Evolutionary conservation across 2,888 invertebrate genomes (phyloP).

Genomic region (Sericinus montela): DNA sequence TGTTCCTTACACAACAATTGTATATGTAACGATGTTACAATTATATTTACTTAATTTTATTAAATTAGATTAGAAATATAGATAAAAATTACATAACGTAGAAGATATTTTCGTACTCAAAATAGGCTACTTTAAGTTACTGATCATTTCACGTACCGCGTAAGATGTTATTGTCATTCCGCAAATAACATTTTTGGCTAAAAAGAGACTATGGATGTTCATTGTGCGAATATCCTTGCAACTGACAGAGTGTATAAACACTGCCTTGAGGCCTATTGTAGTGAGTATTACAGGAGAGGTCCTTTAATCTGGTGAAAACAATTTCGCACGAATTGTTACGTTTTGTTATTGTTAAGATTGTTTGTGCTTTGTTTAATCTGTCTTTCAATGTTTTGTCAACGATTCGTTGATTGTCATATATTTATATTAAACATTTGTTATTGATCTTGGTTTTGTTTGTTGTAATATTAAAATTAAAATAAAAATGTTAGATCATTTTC

Average conservation of each 20-base stretch:
- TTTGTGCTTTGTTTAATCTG: conserved; percentile 36
- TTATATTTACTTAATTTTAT: too few relatives aligned
- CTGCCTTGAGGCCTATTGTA: conserved; percentile 47
- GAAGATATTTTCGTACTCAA: too few relatives aligned
- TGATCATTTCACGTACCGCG: conserved; percentile 31
- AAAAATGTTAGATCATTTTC: too few relatives aligned
- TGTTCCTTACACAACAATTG: too few relatives aligned
- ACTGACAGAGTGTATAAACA: conserved; percentile 65
- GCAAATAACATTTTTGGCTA: conserved; percentile 60
- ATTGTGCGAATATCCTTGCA: conserved; percentile 56
- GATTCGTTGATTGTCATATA: conserved; percentile 4
- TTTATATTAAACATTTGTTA: neutral
- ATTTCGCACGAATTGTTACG: conserved; percentile 51
- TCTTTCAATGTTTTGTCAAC: conserved; percentile 25
- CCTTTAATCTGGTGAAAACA: conserved; percentile 57
- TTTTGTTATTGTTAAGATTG: conserved; percentile 34
- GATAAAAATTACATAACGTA: neutral
- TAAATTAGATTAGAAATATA: neutral
- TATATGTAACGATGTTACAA: too few relatives aligned
- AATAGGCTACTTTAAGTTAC: too few relatives aligned
- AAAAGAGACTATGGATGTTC: conserved; percentile 42
- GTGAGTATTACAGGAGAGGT: conserved; percentile 49
- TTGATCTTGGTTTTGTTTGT: too few relatives aligned
- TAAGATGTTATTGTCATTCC: conserved; percentile 44
- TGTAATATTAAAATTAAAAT: too few relatives aligned